phyloP scores from a whole-genome alignment of 2,797 vertebrate genomes.

The Rhinichthys osculus region DNA sequence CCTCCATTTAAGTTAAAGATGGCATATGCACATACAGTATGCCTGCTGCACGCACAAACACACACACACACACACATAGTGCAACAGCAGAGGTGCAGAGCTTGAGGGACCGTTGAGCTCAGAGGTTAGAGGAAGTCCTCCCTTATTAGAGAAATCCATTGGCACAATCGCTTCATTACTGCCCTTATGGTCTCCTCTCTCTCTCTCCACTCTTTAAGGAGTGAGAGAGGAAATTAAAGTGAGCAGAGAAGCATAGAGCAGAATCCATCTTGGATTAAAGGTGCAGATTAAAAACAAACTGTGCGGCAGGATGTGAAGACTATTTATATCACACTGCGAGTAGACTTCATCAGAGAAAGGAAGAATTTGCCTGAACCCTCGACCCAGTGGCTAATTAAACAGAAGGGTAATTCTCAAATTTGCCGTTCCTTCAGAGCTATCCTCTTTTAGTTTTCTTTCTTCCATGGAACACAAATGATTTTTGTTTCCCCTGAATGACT shows the following conservation, averaged over 20 bases:
- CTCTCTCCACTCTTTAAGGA: conserved; percentile 30
- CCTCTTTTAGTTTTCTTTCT: background rate
- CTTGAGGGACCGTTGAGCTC: conserved; percentile 20
- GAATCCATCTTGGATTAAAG: conserved; percentile 58
- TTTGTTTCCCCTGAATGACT: background rate
- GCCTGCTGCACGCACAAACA: background rate
- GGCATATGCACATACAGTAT: background rate
- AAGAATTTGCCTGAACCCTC: conserved; percentile 16
- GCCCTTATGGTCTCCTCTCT: conserved; percentile 9
- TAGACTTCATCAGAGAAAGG: conserved; percentile 45
- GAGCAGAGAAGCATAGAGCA: conserved; percentile 51
- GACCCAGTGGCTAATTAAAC: conserved; percentile 54
- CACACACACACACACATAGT: background rate
- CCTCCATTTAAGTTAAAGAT: background rate
- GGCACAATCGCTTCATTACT: conserved; percentile 45
- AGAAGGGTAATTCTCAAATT: conserved; percentile 14
- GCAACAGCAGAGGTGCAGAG: conserved; percentile 11
- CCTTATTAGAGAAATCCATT: conserved; percentile 54
- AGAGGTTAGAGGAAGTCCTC: conserved; percentile 21
- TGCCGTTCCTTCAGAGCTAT: conserved; percentile 9
- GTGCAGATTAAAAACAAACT: conserved; percentile 58
- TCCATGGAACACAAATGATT: background rate
- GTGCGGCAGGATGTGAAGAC: conserved; percentile 39
- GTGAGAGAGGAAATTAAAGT: conserved; percentile 65
- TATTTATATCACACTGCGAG: conserved; percentile 44